A percentile compares a stretch with the other conserved stretches of the same genome.
Evolutionary conservation across 2,113 vertebrate genomes (phyloP).

Genomic region (Amia ocellicauda): DNA sequence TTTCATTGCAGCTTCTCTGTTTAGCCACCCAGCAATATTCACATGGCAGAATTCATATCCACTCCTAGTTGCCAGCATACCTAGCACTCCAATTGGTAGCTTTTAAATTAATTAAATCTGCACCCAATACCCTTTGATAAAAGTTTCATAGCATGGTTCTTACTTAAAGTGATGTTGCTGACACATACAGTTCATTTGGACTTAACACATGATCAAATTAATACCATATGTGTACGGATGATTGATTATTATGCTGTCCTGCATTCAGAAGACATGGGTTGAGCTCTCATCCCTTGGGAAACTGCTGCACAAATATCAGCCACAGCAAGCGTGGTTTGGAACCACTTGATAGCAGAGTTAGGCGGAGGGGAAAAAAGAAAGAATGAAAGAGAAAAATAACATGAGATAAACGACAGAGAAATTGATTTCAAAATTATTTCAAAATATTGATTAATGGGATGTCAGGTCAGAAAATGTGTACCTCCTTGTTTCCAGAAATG

Average conservation of each 20-base stretch:
- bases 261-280: conserved; percentile 19
- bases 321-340: conserved; percentile 8
- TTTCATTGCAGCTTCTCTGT: neutral
- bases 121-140: conserved; percentile 4
- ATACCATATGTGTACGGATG: conserved; percentile 20
- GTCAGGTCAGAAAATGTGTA: conserved; percentile 21
- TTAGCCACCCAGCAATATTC: conserved; percentile 7
- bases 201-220: conserved; percentile 32
- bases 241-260: conserved; percentile 24
- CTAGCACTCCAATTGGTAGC: neutral
- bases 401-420: conserved; percentile 18
- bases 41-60: conserved; percentile 9
- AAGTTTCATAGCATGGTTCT: conserved; percentile 7
- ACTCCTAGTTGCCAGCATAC: neutral
- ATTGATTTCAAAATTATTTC: conserved; percentile 30
- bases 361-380: conserved; percentile 22
- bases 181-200: conserved; percentile 23
- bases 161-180: conserved; percentile 11
- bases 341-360: conserved; percentile 12
- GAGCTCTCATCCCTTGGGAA: conserved; percentile 13
- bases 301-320: conserved; percentile 14
- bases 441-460: conserved; percentile 44
- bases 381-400: too few relatives aligned
- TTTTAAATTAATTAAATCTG: conserved; percentile 6
- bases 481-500: neutral